These are phyloP conservation scores for Tetramorium parvispinum DNA, from an alignment of 1,140 invertebrate species.

Conservation along the genomic window DNA sequence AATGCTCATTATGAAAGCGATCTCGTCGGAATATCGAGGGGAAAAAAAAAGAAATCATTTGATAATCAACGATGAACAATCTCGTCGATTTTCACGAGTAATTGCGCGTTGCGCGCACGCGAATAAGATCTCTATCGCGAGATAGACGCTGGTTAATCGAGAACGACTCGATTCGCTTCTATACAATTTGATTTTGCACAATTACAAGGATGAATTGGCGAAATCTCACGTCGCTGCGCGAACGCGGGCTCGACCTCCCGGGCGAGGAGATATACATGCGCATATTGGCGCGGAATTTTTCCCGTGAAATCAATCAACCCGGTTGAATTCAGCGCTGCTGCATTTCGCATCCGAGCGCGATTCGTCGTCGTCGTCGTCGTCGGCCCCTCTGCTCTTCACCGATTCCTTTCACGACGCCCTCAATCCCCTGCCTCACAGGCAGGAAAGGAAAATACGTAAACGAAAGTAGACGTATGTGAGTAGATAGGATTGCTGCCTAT, in stretches of 20 bases:
- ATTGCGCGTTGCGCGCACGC: neutral
- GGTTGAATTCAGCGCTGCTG: constrained; percentile 62
- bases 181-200: constrained; percentile 26
- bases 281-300: constrained; percentile 61
- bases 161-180: neutral
- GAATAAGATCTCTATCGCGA: neutral
- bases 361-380: constrained; percentile 55
- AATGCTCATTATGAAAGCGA: constrained; percentile 13
- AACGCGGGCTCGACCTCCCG: constrained; percentile 1
- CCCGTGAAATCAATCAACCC: constrained; percentile 66
- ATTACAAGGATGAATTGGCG: constrained; percentile 33
- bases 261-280: constrained; percentile 45
- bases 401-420: constrained; percentile 71
- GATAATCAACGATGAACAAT: neutral
- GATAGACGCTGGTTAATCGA: constrained; percentile 22
- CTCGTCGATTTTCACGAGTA: neutral
- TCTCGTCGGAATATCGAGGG: neutral
- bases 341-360: constrained; percentile 26
- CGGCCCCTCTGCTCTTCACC: constrained; percentile 63
- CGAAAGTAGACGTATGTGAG: constrained; percentile 65
- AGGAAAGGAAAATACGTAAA: constrained; percentile 68
- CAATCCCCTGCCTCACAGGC: constrained; percentile 64
- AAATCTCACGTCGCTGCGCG: constrained; percentile 11
- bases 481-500: constrained; percentile 63
- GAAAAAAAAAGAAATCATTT: neutral